Percentiles rank a stretch among this genome's conserved stretches.
These are phyloP conservation scores for Beris morrisii DNA, from an alignment of 2,888 invertebrate genomes.

Conservation along the genomic window DNA sequence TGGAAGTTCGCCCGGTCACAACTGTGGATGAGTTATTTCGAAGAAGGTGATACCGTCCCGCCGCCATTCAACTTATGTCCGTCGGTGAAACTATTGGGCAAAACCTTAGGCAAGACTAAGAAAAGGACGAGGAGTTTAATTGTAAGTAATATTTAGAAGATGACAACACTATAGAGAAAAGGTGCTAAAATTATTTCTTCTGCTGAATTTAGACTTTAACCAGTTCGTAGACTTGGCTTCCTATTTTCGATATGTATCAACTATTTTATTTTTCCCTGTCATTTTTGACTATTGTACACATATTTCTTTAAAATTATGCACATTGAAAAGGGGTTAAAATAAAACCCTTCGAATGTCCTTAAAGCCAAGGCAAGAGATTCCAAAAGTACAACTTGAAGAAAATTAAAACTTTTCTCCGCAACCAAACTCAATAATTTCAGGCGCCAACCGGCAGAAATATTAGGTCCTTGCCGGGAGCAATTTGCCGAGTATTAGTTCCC, in stretches of 20 bases:
- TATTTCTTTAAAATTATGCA: too few relatives aligned
- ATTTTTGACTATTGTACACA: too few relatives aligned
- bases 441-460: constrained; percentile 16
- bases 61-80: constrained; percentile 94
- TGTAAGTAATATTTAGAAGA: constrained; percentile 54
- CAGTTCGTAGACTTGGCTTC: too few relatives aligned
- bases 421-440: neutral
- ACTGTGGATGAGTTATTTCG: constrained; percentile 97
- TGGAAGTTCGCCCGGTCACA: constrained; percentile 97
- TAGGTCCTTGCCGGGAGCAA: constrained; percentile 23
- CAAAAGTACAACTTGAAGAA: too few relatives aligned
- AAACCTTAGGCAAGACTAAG: constrained; percentile 57
- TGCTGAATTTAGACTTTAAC: too few relatives aligned
- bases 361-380: too few relatives aligned
- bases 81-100: constrained; percentile 72
- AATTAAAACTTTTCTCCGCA: neutral
- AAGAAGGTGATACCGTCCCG: constrained; percentile 87
- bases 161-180: too few relatives aligned
- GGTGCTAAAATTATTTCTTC: too few relatives aligned
- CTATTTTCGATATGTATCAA: too few relatives aligned
- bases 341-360: too few relatives aligned
- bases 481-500: constrained; percentile 28
- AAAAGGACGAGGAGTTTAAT: constrained; percentile 63
- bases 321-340: too few relatives aligned
- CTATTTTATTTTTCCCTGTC: too few relatives aligned